These are phyloP conservation scores for Lipotes vexillifer DNA, from an alignment of 2,113 vertebrate genomes.

Conservation along the genomic window DNA sequence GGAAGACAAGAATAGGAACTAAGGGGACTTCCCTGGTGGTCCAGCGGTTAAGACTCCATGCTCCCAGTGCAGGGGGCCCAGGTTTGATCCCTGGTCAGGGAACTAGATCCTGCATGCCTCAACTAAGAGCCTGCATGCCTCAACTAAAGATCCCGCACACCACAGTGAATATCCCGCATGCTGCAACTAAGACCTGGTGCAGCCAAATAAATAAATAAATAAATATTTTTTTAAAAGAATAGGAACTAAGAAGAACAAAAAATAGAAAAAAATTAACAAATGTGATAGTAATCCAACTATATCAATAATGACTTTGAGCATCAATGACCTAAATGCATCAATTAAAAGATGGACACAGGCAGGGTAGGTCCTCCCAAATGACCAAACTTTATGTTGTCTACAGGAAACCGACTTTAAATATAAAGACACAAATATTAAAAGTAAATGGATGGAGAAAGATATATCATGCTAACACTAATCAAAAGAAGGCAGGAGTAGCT, in stretches of 20 bases:
- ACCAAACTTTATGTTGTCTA: not conserved
- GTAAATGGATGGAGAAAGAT: not conserved
- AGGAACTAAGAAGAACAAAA: not conserved
- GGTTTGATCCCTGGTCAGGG: no score
- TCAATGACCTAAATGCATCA: not conserved
- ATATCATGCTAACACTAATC: not conserved
- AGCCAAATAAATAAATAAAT: no score
- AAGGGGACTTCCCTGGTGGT: no score
- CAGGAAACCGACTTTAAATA: not conserved
- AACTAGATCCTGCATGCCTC: no score
- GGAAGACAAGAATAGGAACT: not conserved
- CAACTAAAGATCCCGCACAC: no score
- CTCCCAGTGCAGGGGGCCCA: no score
- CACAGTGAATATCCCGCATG: no score
- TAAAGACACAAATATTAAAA: not conserved
- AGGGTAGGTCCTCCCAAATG: not conserved
- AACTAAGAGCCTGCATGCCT: no score
- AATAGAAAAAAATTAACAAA: not conserved
- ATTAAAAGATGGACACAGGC: not conserved
- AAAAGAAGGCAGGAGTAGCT: not conserved
- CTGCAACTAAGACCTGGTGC: no score
- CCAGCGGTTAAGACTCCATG: no score
- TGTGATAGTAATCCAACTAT: not conserved
- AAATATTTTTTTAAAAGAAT: no score
- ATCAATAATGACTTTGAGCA: not conserved